phyloP scores from a whole-genome alignment of 2,888 invertebrate genomes.

The Apoda limacodes region DNA sequence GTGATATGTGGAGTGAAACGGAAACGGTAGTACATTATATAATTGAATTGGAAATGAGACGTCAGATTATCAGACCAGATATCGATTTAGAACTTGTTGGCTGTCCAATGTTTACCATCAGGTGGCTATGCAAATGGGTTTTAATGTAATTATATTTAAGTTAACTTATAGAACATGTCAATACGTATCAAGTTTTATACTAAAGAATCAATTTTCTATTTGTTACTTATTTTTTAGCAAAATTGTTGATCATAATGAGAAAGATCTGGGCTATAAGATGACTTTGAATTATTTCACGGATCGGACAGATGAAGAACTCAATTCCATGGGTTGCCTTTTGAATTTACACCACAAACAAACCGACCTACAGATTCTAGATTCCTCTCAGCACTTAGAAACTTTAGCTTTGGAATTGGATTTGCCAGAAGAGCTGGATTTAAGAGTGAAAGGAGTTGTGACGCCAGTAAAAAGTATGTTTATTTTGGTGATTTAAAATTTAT shows the following conservation, averaged over 20 bases:
- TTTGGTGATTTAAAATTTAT: slow-evolving; percentile 8
- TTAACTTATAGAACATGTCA: background rate
- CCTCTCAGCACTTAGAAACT: too few species aligned
- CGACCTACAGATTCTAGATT: slow-evolving; percentile 23
- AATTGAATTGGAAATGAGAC: too few species aligned
- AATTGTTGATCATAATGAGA: slow-evolving; percentile 28
- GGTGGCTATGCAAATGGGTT: too few species aligned
- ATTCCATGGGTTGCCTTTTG: slow-evolving; percentile 21
- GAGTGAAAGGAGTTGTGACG: slow-evolving; percentile 30
- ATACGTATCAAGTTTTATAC: background rate
- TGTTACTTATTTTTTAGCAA: slow-evolving; percentile 21
- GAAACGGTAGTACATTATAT: too few species aligned
- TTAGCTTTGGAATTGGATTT: slow-evolving; percentile 21
- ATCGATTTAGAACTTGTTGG: too few species aligned
- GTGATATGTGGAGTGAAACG: too few species aligned
- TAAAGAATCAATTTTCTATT: background rate
- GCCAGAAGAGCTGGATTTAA: slow-evolving; percentile 32
- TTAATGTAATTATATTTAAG: too few species aligned
- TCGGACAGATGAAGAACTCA: slow-evolving; percentile 24
- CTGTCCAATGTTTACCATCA: too few species aligned
- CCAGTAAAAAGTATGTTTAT: slow-evolving; percentile 27
- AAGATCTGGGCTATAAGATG: slow-evolving; percentile 29
- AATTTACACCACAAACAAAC: slow-evolving; percentile 26
- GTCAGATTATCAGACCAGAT: too few species aligned
- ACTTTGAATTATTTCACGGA: slow-evolving; percentile 35